These are phyloP conservation scores for Procambarus clarkii DNA, from an alignment of 1,140 invertebrate genomes.

Conservation along the genomic window DNA sequence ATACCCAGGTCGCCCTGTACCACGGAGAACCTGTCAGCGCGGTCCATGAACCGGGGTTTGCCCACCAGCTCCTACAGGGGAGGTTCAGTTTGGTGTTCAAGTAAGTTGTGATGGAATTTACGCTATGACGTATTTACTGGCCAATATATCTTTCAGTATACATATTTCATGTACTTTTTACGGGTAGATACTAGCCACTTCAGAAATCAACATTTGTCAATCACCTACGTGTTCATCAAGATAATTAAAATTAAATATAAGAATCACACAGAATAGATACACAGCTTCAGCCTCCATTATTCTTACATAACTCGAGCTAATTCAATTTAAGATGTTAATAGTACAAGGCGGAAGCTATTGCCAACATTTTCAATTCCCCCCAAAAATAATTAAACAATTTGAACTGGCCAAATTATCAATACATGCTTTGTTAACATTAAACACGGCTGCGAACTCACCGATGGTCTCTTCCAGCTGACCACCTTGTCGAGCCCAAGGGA, in stretches of 20 bases:
- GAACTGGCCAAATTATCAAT: background rate
- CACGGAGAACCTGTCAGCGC: conserved; percentile 78
- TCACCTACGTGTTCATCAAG: too few species aligned
- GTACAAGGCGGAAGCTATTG: background rate
- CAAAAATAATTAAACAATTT: too few species aligned
- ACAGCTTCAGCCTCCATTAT: too few species aligned
- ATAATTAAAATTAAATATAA: too few species aligned
- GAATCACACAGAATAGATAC: too few species aligned
- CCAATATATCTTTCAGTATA: conserved; percentile 61
- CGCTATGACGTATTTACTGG: too few species aligned
- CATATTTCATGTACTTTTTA: too few species aligned
- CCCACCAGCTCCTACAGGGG: conserved; percentile 83
- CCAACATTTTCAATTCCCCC: background rate
- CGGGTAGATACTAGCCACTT: background rate
- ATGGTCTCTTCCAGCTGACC: conserved; percentile 65
- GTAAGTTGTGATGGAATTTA: background rate
- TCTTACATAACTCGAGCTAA: background rate
- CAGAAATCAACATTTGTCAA: too few species aligned
- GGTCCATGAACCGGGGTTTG: conserved; percentile 82
- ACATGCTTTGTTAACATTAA: background rate
- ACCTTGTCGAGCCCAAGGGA: conserved; percentile 63
- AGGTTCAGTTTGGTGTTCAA: background rate
- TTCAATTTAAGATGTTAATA: background rate
- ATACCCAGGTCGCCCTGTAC: conserved; percentile 83
- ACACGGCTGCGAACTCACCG: background rate